Evolutionary conservation across 2,797 vertebrate genomes (phyloP).

Genomic region (Erethizon dorsatum): DNA sequence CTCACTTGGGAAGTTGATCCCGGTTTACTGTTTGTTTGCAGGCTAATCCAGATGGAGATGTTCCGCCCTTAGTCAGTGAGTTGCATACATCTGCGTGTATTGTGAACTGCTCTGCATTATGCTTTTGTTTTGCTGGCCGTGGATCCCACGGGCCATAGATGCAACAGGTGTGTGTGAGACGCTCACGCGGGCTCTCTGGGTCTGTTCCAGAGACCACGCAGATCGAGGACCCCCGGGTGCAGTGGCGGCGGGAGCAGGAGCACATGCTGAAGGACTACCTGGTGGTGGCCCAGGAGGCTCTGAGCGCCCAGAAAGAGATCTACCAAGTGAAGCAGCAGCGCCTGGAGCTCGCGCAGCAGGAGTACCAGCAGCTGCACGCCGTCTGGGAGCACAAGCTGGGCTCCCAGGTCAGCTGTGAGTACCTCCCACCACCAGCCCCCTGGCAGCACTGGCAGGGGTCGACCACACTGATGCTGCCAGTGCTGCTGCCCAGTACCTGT

Average conservation of each 20-base stretch:
- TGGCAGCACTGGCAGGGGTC: accelerated
- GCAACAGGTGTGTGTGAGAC: no score
- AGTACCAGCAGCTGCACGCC: constrained; percentile 96
- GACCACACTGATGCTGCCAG: not conserved
- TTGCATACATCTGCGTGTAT: constrained; percentile 19
- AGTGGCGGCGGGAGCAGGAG: constrained; percentile 98
- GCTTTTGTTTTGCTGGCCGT: not conserved
- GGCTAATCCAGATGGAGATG: not conserved
- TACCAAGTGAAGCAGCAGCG: constrained; percentile 98
- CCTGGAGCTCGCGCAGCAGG: constrained; percentile 96
- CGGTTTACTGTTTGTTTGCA: not conserved
- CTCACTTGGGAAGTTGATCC: not conserved
- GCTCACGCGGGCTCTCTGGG: constrained; percentile 30
- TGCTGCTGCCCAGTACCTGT: not conserved
- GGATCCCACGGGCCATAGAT: not conserved
- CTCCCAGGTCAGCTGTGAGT: constrained; percentile 98
- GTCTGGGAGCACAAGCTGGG: constrained; percentile 96
- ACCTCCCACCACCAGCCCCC: constrained; percentile 51
- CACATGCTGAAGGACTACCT: constrained; percentile 98
- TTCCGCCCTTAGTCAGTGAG: not conserved
- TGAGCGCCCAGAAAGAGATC: constrained; percentile 97
- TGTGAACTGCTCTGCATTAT: not conserved
- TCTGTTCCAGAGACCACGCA: constrained; percentile 96
- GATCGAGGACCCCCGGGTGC: constrained; percentile 97
- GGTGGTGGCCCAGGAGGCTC: constrained; percentile 95